Percentiles rank a stretch among this genome's conserved stretches.
Evolutionary conservation across 2,888 invertebrate genomes (phyloP).

Genomic region (Ryuthela nishihirai): DNA sequence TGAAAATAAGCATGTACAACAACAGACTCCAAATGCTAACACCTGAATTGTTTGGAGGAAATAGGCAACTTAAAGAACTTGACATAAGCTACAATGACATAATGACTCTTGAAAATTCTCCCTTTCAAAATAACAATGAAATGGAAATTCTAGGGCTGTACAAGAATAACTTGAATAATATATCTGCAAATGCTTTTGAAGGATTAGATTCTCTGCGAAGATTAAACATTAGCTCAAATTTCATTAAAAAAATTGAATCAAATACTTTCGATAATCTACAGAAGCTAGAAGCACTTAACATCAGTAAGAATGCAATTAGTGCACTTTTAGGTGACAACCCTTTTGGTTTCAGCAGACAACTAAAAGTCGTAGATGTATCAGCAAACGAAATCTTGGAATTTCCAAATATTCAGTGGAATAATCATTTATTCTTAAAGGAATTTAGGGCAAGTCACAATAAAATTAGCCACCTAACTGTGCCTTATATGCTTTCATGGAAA

Average conservation of each 20-base stretch:
- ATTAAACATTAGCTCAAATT: conserved; percentile 2
- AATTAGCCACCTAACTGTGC: no score
- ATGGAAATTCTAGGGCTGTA: background rate
- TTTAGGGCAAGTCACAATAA: no score
- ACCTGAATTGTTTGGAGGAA: conserved; percentile 8
- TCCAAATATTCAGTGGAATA: conserved; percentile 52
- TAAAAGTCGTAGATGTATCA: conserved; percentile 67
- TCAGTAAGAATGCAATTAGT: conserved; percentile 60
- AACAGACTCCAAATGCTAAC: conserved; percentile 5
- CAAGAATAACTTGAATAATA: conserved; percentile 3
- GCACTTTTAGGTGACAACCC: conserved; percentile 69
- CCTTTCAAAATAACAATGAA: conserved; percentile 3
- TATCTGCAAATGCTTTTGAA: background rate
- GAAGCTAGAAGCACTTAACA: conserved; percentile 57
- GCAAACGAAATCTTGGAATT: conserved; percentile 61
- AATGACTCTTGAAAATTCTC: conserved; percentile 54
- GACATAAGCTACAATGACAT: conserved; percentile 61
- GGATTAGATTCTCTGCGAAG: conserved; percentile 3
- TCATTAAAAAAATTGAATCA: background rate
- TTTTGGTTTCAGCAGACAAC: conserved; percentile 61
- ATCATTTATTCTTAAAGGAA: conserved; percentile 20
- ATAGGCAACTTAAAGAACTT: conserved; percentile 49
- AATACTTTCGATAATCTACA: background rate
- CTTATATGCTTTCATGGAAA: no score
- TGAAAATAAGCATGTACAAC: background rate